Conservation (phyloP, 92 coral and sea anemone species). For the Epizoanthus scotinus region DNA sequence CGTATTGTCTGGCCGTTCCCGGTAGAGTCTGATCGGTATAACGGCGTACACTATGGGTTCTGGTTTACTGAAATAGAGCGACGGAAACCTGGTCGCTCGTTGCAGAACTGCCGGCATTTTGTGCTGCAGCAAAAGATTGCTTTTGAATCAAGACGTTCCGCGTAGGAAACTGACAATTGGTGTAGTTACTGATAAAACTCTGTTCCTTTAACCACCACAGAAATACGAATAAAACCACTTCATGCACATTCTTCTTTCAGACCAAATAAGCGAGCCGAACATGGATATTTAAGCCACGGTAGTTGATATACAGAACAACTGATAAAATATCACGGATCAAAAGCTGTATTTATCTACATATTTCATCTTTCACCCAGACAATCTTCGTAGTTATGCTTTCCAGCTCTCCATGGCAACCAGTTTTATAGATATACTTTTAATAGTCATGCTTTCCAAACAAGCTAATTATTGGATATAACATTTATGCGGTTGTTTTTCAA, state of each 20-base stretch:
- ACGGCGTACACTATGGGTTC: background rate
- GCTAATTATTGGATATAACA: background rate
- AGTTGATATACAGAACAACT: too few relatives aligned
- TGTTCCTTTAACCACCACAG: background rate
- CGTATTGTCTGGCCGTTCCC: background rate
- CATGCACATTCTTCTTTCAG: background rate
- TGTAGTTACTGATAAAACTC: background rate
- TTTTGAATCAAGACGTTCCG: background rate
- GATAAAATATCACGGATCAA: too few relatives aligned
- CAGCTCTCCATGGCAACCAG: conserved; percentile 6
- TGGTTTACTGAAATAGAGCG: background rate
- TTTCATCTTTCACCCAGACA: too few relatives aligned
- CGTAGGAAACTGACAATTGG: background rate
- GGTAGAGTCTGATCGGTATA: background rate
- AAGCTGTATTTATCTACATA: background rate
- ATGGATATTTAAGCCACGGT: too few relatives aligned
- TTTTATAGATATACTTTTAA: background rate
- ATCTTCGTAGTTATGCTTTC: background rate
- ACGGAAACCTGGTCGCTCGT: background rate
- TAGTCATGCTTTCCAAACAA: background rate
- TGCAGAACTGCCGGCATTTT: conserved; percentile 4
- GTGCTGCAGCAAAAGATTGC: background rate
- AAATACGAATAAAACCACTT: background rate
- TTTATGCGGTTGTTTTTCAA: background rate
- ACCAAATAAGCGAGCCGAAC: background rate